Evolutionary conservation across 2,888 invertebrate genomes (phyloP), one percentile per base, ranked within the genome.

Genomic region (Trichopria drosophilae): DNA sequence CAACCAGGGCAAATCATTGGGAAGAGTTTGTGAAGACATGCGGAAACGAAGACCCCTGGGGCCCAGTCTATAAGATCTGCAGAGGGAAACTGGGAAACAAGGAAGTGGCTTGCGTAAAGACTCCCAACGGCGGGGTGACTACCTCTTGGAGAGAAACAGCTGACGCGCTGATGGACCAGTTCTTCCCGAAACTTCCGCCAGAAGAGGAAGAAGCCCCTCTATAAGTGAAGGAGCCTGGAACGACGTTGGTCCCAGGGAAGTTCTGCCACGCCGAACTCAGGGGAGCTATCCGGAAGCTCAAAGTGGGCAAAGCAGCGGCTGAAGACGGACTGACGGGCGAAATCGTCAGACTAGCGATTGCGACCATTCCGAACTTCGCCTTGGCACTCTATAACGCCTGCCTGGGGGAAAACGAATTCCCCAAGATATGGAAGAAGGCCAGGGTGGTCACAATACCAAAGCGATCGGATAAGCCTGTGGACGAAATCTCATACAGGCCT

Each of bases 1-100:
- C 28, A 2, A 19, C 43, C 3, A 35, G 47, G 16, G 35, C 39
- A 26, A 12, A 26, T 10, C 44, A 53, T 3, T 48, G 49, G 53
- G 23, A 16, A 3, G 29, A 35, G 1, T 41, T 9, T 31, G 53
- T 43, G 0, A 19, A 2, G 2, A 28, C n/a, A 7, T 4, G 31
- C 2, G 24, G 43, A 1, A 18, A 5, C 0, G 0, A 3, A 2
- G 16, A 44, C 13, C 50, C 43, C 0, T 37, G 50, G 32, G 24
- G 31, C 4, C 1, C 10, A 0, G 37, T 31, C 1, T 18, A 23
- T 1, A 19, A 6, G 1, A 5, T 42, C 7, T 32, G 36, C 9
- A 29, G 28, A 26, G 23, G 39, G 2, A 32, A 20, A 16, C 2
- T 5, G 3, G 1, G 23, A 1, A 5, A 13, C 1, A 10, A 32